phyloP scores from a whole-genome alignment of 1,140 invertebrate genomes.

The Centruroides vittatus region DNA sequence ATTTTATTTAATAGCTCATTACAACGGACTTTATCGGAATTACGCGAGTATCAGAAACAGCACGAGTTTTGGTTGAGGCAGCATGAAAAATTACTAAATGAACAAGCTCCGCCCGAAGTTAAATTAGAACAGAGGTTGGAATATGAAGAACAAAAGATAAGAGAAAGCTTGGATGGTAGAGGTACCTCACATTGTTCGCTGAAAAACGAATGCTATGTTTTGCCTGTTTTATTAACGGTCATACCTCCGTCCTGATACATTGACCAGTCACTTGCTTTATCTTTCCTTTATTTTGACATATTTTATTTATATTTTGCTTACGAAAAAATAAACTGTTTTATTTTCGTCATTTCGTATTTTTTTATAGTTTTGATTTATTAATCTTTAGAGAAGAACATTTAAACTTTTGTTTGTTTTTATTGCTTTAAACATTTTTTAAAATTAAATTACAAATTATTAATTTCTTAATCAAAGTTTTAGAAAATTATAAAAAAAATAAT shows the following conservation, averaged over 20 bases:
- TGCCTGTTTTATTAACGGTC: constrained; percentile 9
- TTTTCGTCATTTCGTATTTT: no score
- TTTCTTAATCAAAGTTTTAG: no score
- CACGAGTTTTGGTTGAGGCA: constrained; percentile 46
- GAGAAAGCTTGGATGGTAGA: constrained; percentile 25
- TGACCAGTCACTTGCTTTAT: no score
- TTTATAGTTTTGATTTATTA: no score
- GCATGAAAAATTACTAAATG: constrained; percentile 44
- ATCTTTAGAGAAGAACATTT: no score
- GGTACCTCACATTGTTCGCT: constrained; percentile 14
- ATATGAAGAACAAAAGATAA: constrained; percentile 32
- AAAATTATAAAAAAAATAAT: no score
- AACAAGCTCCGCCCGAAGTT: constrained; percentile 38
- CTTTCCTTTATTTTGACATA: no score
- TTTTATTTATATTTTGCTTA: no score
- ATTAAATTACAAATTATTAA: no score
- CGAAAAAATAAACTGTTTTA: no score
- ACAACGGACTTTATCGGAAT: constrained; percentile 45
- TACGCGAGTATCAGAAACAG: constrained; percentile 48
- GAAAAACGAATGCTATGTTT: constrained; percentile 1
- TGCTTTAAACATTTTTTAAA: no score
- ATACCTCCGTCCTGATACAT: constrained; percentile 1
- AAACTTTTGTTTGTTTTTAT: no score
- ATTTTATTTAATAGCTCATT: constrained; percentile 35
- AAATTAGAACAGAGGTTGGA: constrained; percentile 32